Evolutionary conservation across 1,140 invertebrate species (phyloP), one percentile per base, ranked within the genome.

Genomic region (Metaphire vulgaris): DNA sequence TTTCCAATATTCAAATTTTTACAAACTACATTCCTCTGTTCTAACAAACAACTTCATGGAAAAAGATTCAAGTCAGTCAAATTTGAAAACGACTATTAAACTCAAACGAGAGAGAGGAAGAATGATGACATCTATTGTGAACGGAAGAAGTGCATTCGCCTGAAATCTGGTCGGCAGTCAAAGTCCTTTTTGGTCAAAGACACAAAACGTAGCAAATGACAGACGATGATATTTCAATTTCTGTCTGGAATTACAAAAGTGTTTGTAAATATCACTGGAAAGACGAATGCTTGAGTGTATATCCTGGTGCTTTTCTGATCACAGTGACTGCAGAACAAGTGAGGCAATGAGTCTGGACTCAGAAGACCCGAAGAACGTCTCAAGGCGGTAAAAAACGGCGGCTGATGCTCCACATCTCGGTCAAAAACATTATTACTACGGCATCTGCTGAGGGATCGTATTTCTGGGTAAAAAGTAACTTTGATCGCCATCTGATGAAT

Each of bases 401-500:
- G n/a, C n/a, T n/a, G n/a, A n/a, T n/a, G n/a, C n/a, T n/a, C 41
- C 6, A 56, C 41, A 21, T 56, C 21, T 56, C 41, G 6, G 41
- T 56, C 41, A 21, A 56, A 56, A 6, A 21, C 6, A 56, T 56
- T 56, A 6, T 12, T 56, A 6, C 21, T 21, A 6, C 41, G 6
- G 6, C 21, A 21, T 21, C 21, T 56, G 41, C 41, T 56, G 41
- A 12, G 21, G 41, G 41, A 6, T 12, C 41, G 41, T 12, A 56
- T 12, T 21, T 56, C 28, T 2, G 15, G 28, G n/a, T 21, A 1
- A 64, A 56, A 73, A 12, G 33, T 41, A 1, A 41, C 26, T 28
- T 1, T 12, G 21, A 15, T 2, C 32, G 94, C 95, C 78, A 97
- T 88, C 82, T 91, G 91, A 82, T 96, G 92, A 83, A 99, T 98